Evolutionary conservation across 2,888 invertebrate species (phyloP), one percentile per base, ranked within the genome.

Genomic region (Digitonthophagus gazella): DNA sequence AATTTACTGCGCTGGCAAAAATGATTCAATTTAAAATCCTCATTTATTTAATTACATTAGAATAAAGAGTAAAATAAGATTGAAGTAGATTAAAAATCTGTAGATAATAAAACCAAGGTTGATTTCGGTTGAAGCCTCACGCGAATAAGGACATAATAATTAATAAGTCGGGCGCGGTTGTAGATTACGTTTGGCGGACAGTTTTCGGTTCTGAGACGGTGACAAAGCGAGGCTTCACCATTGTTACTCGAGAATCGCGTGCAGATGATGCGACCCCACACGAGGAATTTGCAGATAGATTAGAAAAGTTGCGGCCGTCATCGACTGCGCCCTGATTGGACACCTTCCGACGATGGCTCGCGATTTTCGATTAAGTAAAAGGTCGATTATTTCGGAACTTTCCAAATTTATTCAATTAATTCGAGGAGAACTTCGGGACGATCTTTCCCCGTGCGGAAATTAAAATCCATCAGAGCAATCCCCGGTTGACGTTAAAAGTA

Each of bases 261-360:
- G 68, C 71, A 72, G 71, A 71, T 72, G 71, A 72, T 71, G 72
- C 71, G 69, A 72, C 70, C 72, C 71, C 72, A 71, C 72, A 58
- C 61, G 70, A 28, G 61, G 63, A 70, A 70, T 73, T 73, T 72
- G 72, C 68, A 73, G 74, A 74, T 72, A 74, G 73, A 75, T 75
- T 75, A 75, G 74, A 75, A 75, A 75, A 75, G 74, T 75, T 75
- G 69, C 67, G 73, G 71, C 72, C 70, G 72, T 71, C 61, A 18
- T 18, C 20, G 19, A 61, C 61, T 19, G 19, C 61, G 20, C 61
- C 61, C 28, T 44, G 28, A 44, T 44, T 44, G 28, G 28, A 44
- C 28, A 44, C 28, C 28, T 44, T 44, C 28, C 28, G 28, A 44
- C 3, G 28, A 11, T 44, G 28, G 28, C 28, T 44, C 28, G 28